Percentiles rank a stretch among this genome's conserved stretches.
Conservation (phyloP, 2,797 vertebrate species). For the Cirrhinus molitorella region DNA sequence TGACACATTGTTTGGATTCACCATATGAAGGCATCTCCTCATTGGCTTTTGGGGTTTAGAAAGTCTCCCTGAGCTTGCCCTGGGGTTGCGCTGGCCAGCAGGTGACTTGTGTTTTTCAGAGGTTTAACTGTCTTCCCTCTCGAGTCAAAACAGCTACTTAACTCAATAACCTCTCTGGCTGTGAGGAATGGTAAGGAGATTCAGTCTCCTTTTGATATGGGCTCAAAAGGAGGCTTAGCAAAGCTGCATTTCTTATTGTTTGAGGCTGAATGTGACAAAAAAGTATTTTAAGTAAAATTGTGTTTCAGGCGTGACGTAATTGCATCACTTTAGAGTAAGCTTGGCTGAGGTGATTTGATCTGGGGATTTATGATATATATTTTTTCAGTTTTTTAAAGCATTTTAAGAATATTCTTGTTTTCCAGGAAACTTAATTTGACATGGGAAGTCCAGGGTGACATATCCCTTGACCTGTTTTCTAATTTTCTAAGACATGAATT, state of each 20-base stretch:
- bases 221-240: conserved; percentile 52
- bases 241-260: conserved; percentile 23
- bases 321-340: conserved; percentile 2
- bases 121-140: conserved; percentile 68
- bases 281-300: neutral
- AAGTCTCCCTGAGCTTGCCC: conserved; percentile 55
- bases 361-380: conserved; percentile 24
- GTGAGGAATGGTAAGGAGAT: conserved; percentile 67
- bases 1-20: conserved; percentile 63
- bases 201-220: conserved; percentile 63
- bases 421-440: conserved; percentile 29
- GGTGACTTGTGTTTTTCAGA: conserved; percentile 68
- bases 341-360: conserved; percentile 13
- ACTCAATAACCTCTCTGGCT: conserved; percentile 67
- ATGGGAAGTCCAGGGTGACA: neutral
- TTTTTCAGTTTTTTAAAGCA: too few species aligned
- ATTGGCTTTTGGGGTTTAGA: conserved; percentile 55
- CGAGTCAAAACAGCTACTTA: conserved; percentile 72
- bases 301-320: neutral
- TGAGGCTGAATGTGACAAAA: conserved; percentile 22
- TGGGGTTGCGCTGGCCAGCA: conserved; percentile 62
- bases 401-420: conserved; percentile 19
- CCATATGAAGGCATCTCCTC: conserved; percentile 53
- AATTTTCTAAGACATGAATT: neutral
- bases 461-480: neutral